A percentile compares a stretch with the other conserved stretches of the same genome.
Conservation (phyloP, 2,888 invertebrate species). For the Drosophila atroscutellata region DNA sequence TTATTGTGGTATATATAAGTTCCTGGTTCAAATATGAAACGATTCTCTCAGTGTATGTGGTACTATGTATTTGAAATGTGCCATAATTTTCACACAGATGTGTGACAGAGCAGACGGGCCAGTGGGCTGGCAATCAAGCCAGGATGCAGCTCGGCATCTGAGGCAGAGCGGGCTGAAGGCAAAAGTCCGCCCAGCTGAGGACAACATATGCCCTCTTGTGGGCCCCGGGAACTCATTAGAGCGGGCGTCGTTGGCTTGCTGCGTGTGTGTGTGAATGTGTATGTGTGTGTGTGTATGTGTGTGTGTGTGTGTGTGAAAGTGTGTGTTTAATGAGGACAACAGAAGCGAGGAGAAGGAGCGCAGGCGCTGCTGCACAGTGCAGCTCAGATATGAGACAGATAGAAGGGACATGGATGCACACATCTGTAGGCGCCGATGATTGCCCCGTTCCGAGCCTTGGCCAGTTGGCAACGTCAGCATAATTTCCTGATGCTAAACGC, state of each 20-base stretch:
- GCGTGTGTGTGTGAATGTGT: conserved; percentile 4
- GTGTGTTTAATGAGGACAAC: conserved; percentile 69
- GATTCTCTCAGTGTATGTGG: conserved; percentile 51
- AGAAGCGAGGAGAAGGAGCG: conserved; percentile 42
- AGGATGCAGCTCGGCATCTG: conserved; percentile 48
- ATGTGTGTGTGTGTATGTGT: conserved; percentile 18
- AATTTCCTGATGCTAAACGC: conserved; percentile 84
- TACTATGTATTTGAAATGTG: conserved; percentile 73
- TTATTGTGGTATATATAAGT: not conserved
- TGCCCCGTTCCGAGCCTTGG: conserved; percentile 45
- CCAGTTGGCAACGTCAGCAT: conserved; percentile 83
- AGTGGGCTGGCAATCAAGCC: conserved; percentile 71
- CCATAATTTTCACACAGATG: conserved; percentile 80
- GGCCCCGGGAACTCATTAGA: conserved; percentile 81
- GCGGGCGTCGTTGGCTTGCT: conserved; percentile 35
- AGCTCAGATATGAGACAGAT: conserved; percentile 63
- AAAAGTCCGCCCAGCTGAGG: conserved; percentile 7
- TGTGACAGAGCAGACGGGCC: conserved; percentile 74
- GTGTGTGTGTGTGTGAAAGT: conserved; percentile 20
- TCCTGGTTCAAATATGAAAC: too few species aligned
- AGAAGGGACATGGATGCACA: conserved; percentile 49
- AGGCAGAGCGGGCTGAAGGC: conserved; percentile 1
- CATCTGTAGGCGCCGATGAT: conserved; percentile 77
- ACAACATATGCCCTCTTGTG: conserved; percentile 66
- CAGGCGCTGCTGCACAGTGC: conserved; percentile 47